Conservation (phyloP, 2,888 invertebrate genomes). For the Ornithoptera alexandrae region DNA sequence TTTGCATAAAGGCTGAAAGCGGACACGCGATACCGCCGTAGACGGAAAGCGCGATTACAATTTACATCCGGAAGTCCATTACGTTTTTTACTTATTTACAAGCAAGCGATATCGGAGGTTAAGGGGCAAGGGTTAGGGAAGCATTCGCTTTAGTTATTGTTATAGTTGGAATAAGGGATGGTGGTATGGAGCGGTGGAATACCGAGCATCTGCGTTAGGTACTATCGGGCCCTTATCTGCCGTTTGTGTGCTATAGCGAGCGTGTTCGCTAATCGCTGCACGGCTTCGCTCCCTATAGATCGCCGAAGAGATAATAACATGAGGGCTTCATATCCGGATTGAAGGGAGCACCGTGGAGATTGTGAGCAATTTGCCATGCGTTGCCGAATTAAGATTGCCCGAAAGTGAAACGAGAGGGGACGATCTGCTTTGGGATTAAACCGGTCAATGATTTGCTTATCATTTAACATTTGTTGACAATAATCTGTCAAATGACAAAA, state of each 20-base stretch:
- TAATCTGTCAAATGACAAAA: no score
- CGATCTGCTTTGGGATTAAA: no score
- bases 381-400: constrained; percentile 56
- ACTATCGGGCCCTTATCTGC: constrained; percentile 59
- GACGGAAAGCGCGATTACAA: constrained; percentile 33
- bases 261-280: constrained; percentile 68
- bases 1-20: constrained; percentile 54
- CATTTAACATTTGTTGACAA: no score
- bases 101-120: constrained; percentile 44
- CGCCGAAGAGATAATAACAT: constrained; percentile 57
- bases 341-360: constrained; percentile 58
- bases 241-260: constrained; percentile 52
- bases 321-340: constrained; percentile 63
- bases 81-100: constrained; percentile 55
- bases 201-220: constrained; percentile 48
- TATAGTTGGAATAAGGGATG: constrained; percentile 28
- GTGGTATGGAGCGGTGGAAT: constrained; percentile 31
- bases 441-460: no score
- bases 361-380: constrained; percentile 67
- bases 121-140: constrained; percentile 55
- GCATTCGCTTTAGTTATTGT: constrained; percentile 29
- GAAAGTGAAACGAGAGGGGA: constrained; percentile 41
- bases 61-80: constrained; percentile 57
- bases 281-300: constrained; percentile 63
- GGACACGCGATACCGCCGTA: constrained; percentile 48